Base-by-base conservation (phyloP, 2,888 invertebrate genomes). In the Leucophenga maculata region DNA sequence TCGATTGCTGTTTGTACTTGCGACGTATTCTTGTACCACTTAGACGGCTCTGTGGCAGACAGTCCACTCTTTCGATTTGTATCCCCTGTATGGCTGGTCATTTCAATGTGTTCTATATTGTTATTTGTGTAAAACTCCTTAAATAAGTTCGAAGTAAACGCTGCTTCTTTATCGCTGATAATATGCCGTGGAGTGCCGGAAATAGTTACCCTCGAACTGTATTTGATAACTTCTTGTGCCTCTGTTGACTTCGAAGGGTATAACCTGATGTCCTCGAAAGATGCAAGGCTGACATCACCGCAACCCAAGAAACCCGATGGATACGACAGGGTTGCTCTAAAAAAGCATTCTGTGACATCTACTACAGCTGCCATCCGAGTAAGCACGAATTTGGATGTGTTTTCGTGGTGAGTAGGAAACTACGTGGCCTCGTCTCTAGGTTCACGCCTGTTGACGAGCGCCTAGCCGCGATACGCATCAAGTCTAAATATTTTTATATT, bases 131-230 rank as follows among this genome's bases (percentile, higher is more conserved):
- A 72, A 14, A 67, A 74, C 4, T 70, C 50, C 16, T 62, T 46
- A 16, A 75, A 75, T 1, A 26, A 50, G 18, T 71, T 68, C 9
- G 69, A 69, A 1, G 72, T 73, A 32, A 73, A 73, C 11, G 67
- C 44, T 6, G 70, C 73, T 18, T n/a, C n/a, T n/a, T 65, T 54
- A 54, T 75, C 75, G 2, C 71, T 70, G 16, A 72, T 64, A 6
- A 73, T 69, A 20, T 67, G 67, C 6, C 1, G 3, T 18, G 74
- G 75, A 32, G 39, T 67, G 4, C 71, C 75, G 50, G 75, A 74
- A 0, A 70, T 57, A 9, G 44, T 16, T 32, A 22, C 48, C 54
- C 69, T 67, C 8, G n/a, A 9, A 2, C 32, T 26, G 0, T 52
- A 16, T 46, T 65, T 6, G n/a, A n/a, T 4, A 9, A 39, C 62